Evolutionary conservation across 2,113 vertebrate species (phyloP).

Genomic region (Podarcis muralis): DNA sequence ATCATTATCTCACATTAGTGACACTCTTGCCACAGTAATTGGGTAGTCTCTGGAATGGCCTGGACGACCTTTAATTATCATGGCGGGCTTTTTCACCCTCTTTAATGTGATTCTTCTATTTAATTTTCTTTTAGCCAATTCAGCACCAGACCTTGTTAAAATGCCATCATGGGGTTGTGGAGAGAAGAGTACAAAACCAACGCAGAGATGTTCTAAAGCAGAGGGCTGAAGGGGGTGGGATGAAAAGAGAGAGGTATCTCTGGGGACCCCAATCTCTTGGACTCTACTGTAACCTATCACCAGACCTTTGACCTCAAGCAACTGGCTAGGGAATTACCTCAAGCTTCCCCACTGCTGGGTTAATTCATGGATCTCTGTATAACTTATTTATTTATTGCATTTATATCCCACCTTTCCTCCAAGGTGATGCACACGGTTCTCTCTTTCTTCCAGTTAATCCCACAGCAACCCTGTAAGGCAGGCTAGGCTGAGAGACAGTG

Average conservation of each 20-base stretch:
- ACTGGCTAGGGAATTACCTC: conserved; percentile 44
- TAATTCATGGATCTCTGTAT: not conserved
- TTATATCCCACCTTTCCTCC: too few relatives aligned
- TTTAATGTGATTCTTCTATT: conserved; percentile 40
- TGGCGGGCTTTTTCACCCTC: conserved; percentile 43
- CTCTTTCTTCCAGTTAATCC: too few relatives aligned
- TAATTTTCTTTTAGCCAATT: conserved; percentile 46
- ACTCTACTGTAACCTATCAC: not conserved
- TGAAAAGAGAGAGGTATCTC: conserved; percentile 20
- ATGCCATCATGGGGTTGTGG: conserved; percentile 45
- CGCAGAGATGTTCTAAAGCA: conserved; percentile 38
- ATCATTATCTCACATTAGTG: conserved; percentile 76
- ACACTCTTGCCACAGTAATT: conserved; percentile 68
- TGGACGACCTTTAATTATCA: conserved; percentile 66
- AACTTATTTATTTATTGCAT: too few relatives aligned
- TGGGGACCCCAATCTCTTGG: not conserved
- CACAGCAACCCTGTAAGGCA: too few relatives aligned
- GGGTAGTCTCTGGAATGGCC: conserved; percentile 69
- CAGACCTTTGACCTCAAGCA: not conserved
- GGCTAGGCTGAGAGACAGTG: too few relatives aligned
- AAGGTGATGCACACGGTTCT: too few relatives aligned
- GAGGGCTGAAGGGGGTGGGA: not conserved
- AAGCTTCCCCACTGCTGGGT: not conserved
- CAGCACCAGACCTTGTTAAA: conserved; percentile 59
- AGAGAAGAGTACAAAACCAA: conserved; percentile 36